These are phyloP conservation scores for Anthopleura sola DNA, from an alignment of 64 coral and sea anemone species.

Conservation along the genomic window DNA sequence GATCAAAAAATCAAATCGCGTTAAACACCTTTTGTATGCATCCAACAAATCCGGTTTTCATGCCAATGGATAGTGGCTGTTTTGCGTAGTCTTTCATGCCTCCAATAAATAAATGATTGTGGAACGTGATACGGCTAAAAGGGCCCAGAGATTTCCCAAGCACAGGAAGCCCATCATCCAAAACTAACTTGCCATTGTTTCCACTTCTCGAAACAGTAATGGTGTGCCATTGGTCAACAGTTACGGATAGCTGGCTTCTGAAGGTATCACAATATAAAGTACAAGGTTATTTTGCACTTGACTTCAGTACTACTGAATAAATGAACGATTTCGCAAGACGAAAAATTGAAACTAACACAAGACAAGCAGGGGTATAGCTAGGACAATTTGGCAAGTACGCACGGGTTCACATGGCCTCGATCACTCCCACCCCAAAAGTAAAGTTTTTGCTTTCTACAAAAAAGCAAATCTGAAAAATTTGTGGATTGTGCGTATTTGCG, in stretches of 20 bases:
- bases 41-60: slow-evolving; percentile 4
- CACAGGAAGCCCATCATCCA: slow-evolving; percentile 12
- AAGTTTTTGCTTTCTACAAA: no score
- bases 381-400: no score
- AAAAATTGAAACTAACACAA: no score
- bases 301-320: no score
- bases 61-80: not conserved
- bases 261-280: not conserved
- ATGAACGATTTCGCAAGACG: no score
- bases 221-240: slow-evolving; percentile 6
- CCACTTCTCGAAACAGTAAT: slow-evolving; percentile 14
- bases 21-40: slow-evolving; percentile 21
- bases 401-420: no score
- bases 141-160: not conserved
- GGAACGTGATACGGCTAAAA: not conserved
- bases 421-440: no score
- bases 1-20: no score
- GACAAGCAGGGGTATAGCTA: no score
- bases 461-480: no score
- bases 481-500: no score
- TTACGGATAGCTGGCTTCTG: not conserved
- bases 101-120: slow-evolving; percentile 12
- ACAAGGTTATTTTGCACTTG: not conserved
- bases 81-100: slow-evolving; percentile 12
- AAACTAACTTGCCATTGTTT: not conserved